Evolutionary conservation across 2,113 vertebrate species (phyloP), one percentile per base, ranked within the genome.

Genomic region (Tor tambroides): DNA sequence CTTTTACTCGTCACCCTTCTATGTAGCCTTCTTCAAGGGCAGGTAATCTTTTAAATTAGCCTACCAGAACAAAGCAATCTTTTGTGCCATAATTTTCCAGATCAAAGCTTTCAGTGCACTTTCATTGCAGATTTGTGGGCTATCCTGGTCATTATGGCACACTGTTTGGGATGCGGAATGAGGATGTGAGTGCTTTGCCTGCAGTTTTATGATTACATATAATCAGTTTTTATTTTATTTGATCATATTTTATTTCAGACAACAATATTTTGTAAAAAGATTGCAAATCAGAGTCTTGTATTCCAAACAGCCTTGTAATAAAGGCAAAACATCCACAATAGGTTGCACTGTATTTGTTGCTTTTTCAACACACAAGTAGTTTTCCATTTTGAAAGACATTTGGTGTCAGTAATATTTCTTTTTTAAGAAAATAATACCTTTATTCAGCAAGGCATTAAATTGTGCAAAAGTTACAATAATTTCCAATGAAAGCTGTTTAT

Each of bases 1-100:
- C 91, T 96, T 96, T 93, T 96, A 95, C 89, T 96, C 95, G 0
- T 95, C 96, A 2, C 95, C 96, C 0, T 96, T 96, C 91, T 96
- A 95, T 1, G 94, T 96, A 92, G 95, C 95, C 23, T 96, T 96
- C 93, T 96, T 96, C 90, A 96, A 96, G 92, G 96, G 95, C 89
- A 94, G 95, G 95, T 94, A 91, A 91, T 92, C 23, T 46, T n/a
- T 51, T 69, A 79, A 79, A 83, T 2, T 35, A 38, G 2, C 43
- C 74, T 46, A 76, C 14, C 7, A 65, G 32, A 65, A 65, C n/a
- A 49, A 43, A 43, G 32, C 4, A 56, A 35, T 5, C 4, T n/a
- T 35, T 1, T 14, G 5, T 78, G 74, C 30, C 1, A 6, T n/a
- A 2, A 17, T 71, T 67, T 38, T 63, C 14, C 10, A 23, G 21